These are phyloP conservation scores for Tympanuchus pallidicinctus DNA, from an alignment of 2,113 vertebrate species.

Conservation along the genomic window DNA sequence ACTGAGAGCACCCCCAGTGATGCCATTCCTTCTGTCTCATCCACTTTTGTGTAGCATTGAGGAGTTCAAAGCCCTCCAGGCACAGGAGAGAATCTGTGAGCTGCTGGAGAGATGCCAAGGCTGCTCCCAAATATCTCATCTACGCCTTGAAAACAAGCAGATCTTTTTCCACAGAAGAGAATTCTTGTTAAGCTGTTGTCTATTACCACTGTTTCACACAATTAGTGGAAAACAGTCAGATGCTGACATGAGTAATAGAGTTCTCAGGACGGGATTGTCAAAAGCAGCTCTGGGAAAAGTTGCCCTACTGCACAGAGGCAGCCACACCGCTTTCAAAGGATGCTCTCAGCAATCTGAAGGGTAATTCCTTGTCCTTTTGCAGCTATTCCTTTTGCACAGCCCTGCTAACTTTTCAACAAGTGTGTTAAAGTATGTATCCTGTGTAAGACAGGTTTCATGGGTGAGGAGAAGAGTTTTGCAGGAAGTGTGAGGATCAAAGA, in stretches of 20 bases:
- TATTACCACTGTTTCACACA: neutral
- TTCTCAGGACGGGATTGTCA: neutral
- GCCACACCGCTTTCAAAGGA: neutral
- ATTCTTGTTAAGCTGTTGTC: neutral
- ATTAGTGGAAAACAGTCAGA: neutral
- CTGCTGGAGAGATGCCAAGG: neutral
- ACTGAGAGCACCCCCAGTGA: neutral
- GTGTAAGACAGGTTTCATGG: neutral
- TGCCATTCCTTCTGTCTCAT: neutral
- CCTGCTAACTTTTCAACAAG: neutral
- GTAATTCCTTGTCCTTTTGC: neutral
- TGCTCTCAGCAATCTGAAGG: neutral
- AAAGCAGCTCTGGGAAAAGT: neutral
- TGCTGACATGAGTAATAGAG: neutral
- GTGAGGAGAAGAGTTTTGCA: neutral
- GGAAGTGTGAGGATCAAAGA: neutral
- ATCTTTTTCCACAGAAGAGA: neutral
- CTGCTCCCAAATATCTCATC: neutral
- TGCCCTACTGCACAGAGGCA: neutral
- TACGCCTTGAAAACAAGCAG: neutral
- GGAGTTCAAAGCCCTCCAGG: neutral
- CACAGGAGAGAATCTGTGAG: neutral
- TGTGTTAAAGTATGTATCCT: neutral
- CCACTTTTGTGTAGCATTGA: accelerated
- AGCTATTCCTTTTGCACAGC: neutral